Conservation (phyloP, 1,140 invertebrate genomes). For the Apis florea region DNA sequence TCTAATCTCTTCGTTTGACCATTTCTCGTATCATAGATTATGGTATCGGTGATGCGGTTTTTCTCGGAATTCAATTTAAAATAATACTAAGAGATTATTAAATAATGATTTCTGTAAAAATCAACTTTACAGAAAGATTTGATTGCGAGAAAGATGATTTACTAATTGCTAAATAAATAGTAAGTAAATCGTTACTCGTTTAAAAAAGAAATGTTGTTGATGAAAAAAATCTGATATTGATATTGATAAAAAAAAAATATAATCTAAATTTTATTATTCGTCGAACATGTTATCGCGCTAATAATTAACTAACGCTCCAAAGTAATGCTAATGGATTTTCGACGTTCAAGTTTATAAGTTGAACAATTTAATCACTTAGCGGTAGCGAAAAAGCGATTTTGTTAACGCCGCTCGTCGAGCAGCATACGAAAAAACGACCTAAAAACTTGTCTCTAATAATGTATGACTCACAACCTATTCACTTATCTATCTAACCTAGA, state of each 20-base stretch:
- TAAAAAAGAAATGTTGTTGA: background rate
- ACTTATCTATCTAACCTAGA: conserved; percentile 60
- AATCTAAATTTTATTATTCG: background rate
- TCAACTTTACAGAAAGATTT: background rate
- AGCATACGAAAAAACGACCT: conserved; percentile 46
- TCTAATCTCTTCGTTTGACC: background rate
- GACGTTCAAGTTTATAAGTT: background rate
- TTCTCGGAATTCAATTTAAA: background rate
- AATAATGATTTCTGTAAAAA: too few relatives aligned
- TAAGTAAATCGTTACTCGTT: background rate
- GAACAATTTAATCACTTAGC: background rate
- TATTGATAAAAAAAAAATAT: background rate
- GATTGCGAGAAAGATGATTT: background rate
- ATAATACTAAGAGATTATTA: background rate
- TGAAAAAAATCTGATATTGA: too few relatives aligned
- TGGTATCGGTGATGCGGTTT: background rate
- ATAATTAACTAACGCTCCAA: background rate
- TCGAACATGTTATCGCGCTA: background rate
- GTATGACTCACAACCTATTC: conserved; percentile 62
- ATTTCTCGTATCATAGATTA: background rate
- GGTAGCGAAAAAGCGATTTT: conserved; percentile 22
- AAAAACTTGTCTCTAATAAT: conserved; percentile 59
- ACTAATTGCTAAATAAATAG: background rate
- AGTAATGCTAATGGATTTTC: background rate
- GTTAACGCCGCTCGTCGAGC: conserved; percentile 9